phyloP scores from a whole-genome alignment of 1,140 invertebrate species.

The Drosophila navojoa region DNA sequence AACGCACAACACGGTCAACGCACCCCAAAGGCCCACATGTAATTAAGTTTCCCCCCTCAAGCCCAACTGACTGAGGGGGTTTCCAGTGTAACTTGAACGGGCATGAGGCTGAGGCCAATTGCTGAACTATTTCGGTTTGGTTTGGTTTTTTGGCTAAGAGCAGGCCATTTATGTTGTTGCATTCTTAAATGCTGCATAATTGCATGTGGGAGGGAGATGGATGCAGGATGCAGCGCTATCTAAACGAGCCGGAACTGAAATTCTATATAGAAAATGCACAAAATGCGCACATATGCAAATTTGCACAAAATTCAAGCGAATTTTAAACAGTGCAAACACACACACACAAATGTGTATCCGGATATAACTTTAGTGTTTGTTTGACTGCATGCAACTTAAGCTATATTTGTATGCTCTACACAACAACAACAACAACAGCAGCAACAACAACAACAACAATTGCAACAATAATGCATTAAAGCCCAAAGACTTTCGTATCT shows the following conservation, averaged over 20 bases:
- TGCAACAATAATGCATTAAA: conserved; percentile 28
- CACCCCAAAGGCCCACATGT: conserved; percentile 58
- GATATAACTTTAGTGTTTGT: conserved; percentile 37
- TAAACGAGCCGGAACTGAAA: conserved; percentile 3
- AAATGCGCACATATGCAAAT: conserved; percentile 23
- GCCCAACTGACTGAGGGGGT: background rate
- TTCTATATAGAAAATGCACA: conserved; percentile 11
- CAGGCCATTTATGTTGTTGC: background rate
- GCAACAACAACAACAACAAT: background rate
- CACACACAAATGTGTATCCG: background rate
- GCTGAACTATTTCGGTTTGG: background rate
- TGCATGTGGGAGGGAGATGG: background rate
- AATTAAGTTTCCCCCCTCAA: conserved; percentile 52
- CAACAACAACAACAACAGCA: conserved; percentile 7
- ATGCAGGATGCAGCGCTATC: background rate
- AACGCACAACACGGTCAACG: conserved; percentile 10
- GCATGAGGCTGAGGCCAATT: background rate
- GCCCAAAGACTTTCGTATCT: conserved; percentile 34
- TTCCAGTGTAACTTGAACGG: too few species aligned
- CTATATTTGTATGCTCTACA: conserved; percentile 64
- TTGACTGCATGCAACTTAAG: conserved; percentile 63
- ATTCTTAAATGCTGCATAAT: conserved; percentile 42
- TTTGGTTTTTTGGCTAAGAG: too few species aligned
- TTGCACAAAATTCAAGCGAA: conserved; percentile 34
- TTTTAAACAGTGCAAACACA: conserved; percentile 11